A percentile compares a stretch with the other conserved stretches of the same genome.
These are phyloP conservation scores for Xestia rhomboidea DNA, from an alignment of 2,888 invertebrate genomes.

Conservation along the genomic window DNA sequence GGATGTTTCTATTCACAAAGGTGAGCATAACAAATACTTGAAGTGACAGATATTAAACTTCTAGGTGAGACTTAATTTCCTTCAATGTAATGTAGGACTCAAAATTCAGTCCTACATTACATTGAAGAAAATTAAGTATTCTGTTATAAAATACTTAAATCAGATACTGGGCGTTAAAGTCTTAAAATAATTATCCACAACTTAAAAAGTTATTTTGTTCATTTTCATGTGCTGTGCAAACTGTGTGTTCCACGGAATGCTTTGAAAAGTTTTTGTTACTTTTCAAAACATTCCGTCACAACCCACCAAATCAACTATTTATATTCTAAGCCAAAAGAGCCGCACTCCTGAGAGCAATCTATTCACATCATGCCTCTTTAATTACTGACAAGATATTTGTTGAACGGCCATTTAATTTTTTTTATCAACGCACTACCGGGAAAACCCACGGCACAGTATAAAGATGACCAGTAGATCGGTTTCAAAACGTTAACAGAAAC, in stretches of 20 bases:
- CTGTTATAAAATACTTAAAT: neutral
- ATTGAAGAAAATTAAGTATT: neutral
- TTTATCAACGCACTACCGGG: conserved; percentile 23
- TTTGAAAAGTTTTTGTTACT: neutral
- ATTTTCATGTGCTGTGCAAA: neutral
- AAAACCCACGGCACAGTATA: conserved; percentile 40
- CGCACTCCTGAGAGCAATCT: conserved; percentile 17
- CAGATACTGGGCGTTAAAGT: neutral
- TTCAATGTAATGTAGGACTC: too few relatives aligned
- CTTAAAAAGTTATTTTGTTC: neutral
- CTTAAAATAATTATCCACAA: neutral
- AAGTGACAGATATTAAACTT: neutral
- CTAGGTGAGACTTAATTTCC: neutral
- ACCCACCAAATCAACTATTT: neutral
- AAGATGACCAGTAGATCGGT: too few relatives aligned
- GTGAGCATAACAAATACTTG: neutral
- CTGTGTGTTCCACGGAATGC: neutral
- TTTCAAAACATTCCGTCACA: too few relatives aligned
- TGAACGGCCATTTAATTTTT: conserved; percentile 42
- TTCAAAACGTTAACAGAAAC: too few relatives aligned
- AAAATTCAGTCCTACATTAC: neutral
- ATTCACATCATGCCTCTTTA: conserved; percentile 32
- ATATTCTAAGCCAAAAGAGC: neutral
- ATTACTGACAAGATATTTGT: conserved; percentile 40
- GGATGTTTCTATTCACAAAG: neutral